phyloP scores from a whole-genome alignment of 2,113 vertebrate genomes.

The Chroicocephalus ridibundus region DNA sequence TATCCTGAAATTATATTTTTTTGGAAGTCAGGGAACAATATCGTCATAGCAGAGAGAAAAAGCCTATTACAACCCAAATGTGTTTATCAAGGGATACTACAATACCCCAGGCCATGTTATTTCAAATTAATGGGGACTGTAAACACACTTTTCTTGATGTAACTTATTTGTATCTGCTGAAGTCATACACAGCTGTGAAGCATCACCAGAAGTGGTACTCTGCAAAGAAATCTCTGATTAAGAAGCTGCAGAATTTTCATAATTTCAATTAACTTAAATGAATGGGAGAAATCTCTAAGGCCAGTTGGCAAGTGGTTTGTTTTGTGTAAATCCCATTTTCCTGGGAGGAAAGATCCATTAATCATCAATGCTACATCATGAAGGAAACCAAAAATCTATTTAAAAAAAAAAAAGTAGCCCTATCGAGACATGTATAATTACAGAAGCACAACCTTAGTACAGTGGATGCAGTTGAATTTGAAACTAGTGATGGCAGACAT shows the following conservation, averaged over 20 bases:
- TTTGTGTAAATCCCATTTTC: not conserved
- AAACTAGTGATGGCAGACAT: not conserved
- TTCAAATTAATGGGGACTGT: not conserved
- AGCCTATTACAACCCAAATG: not conserved
- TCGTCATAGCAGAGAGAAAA: not conserved
- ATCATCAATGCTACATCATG: not conserved
- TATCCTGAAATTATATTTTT: not conserved
- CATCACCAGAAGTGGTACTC: not conserved
- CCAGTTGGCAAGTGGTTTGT: not conserved
- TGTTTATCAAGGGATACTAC: not conserved
- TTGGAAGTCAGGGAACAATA: not conserved
- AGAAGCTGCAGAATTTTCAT: not conserved
- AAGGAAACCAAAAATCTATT: not conserved
- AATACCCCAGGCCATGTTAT: not conserved
- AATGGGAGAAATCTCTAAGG: not conserved
- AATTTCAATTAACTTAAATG: not conserved
- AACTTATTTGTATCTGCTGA: not conserved
- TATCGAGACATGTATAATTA: not conserved
- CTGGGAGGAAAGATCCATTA: not conserved
- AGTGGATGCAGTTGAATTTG: not conserved
- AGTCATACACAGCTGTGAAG: not conserved
- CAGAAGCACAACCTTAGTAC: not conserved
- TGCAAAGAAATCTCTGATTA: not conserved
- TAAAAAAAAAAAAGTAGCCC: not conserved
- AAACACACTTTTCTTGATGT: not conserved